Base-by-base conservation (phyloP, 2,113 vertebrate species). In the Planiliza haematocheilus region DNA sequence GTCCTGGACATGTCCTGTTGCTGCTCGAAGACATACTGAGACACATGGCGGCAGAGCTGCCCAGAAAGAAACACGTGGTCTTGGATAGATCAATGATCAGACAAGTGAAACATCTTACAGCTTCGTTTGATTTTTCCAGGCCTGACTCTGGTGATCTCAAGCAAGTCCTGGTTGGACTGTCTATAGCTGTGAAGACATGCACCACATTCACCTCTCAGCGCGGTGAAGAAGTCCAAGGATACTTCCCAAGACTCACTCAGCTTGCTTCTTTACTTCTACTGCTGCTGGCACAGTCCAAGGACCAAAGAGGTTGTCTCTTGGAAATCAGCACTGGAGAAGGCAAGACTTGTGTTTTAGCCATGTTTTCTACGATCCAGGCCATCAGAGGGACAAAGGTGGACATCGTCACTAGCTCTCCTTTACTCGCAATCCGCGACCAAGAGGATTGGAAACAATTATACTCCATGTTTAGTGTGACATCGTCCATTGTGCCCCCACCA, bases 321-420 rank as follows among this genome's bases (percentile, higher is more conserved):
- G 70, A 74, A 57, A 74, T 65, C 0, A n/a, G 60, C 14, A 74
- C 70, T 1, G 60, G 70, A 12, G 70, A 65, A 0, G 70, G 70
- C 0, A 72, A 72, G 7, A 62, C 59, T 17, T 73, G 70, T 24
- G 46, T 64, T 46, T 56, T 73, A 73, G 70, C 51, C 70, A 73
- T 64, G 70, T 73, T 73, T 56, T 50, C 70, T 13, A 73, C 70
- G 16, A 63, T 73, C 36, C 70, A 73, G 42, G 59, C 59, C 16
- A n/a, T 7, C 2, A 41, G 42, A 17, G 70, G 59, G 7, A 34
- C 0, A 24, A 13, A 61, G 8, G 70, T 73, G 50, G 70, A 73
- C 50, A 46, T 73, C 0, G 50, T 73, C 34, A 73, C 59, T 10
- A 73, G 20, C 11, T 73, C 70, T 46, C 8, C 59, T 73, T 8